Percentiles rank a stretch among this genome's conserved stretches.
phyloP scores from a whole-genome alignment of 53 echinoderm and acorn worm species.

The Actinopyga echinites region DNA sequence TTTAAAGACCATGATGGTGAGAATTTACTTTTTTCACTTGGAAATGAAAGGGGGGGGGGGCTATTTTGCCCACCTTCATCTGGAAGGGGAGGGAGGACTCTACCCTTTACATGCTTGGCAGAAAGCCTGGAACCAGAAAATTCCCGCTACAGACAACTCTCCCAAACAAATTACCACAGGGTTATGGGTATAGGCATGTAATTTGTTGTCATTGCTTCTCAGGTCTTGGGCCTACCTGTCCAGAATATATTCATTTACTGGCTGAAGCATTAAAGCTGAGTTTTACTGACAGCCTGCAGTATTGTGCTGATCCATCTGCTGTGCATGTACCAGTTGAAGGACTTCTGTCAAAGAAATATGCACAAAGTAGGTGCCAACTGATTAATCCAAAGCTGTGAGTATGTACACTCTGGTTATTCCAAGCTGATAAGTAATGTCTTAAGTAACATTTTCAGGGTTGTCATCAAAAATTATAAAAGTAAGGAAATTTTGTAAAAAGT shows the following conservation, averaged over 20 bases:
- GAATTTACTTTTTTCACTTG: too few species aligned
- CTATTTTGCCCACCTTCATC: too few species aligned
- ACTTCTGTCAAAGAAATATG: conserved; percentile 77
- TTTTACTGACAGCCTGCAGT: conserved; percentile 75
- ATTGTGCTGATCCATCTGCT: conserved; percentile 68
- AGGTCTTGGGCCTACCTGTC: conserved; percentile 71
- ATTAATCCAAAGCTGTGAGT: conserved; percentile 63
- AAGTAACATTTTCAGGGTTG: background rate
- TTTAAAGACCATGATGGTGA: too few species aligned
- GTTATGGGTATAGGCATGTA: too few species aligned
- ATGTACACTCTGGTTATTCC: background rate
- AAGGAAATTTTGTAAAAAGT: too few species aligned
- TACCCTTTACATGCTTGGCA: too few species aligned
- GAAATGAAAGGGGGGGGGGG: too few species aligned
- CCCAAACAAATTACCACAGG: too few species aligned
- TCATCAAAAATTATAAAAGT: too few species aligned
- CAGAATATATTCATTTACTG: conserved; percentile 75
- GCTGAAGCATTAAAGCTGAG: conserved; percentile 76
- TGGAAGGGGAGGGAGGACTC: too few species aligned
- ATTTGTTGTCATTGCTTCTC: background rate
- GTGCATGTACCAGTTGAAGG: conserved; percentile 64
- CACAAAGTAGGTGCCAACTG: conserved; percentile 56
- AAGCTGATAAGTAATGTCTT: background rate
- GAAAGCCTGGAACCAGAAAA: too few species aligned
- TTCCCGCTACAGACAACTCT: too few species aligned